A percentile compares a stretch with the other conserved stretches of the same genome.
Evolutionary conservation across 2,888 invertebrate species (phyloP).

Genomic region (Piscicola geometra): DNA sequence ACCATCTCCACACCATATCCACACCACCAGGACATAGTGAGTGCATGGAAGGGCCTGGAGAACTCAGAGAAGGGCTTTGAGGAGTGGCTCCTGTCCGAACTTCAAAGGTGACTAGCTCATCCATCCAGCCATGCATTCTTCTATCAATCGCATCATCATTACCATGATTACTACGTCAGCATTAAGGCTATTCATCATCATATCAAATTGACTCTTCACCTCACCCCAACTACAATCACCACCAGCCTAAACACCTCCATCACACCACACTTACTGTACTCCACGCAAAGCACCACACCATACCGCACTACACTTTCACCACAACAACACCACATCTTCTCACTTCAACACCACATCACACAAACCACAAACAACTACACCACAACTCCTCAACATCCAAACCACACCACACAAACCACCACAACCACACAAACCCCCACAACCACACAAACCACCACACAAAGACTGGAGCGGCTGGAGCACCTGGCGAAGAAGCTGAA

Average conservation of each 20-base stretch:
- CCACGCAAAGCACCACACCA: too few species aligned
- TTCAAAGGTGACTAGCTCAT: constrained; percentile 71
- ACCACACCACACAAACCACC: neutral
- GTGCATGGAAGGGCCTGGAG: constrained; percentile 96
- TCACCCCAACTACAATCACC: too few species aligned
- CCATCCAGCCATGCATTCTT: neutral
- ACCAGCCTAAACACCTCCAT: too few species aligned
- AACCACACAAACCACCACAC: neutral
- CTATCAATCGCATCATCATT: neutral
- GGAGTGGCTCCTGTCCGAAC: constrained; percentile 96
- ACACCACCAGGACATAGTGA: constrained; percentile 89
- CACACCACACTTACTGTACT: too few species aligned
- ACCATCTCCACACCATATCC: too few species aligned
- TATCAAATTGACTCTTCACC: too few species aligned
- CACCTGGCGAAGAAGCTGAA: constrained; percentile 99
- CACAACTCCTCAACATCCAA: neutral
- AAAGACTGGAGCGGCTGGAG: constrained; percentile 79
- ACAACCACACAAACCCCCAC: neutral
- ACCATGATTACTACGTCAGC: neutral
- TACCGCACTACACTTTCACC: too few species aligned
- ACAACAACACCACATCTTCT: too few species aligned
- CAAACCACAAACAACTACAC: too few species aligned
- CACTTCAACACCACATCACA: too few species aligned
- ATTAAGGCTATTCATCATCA: too few species aligned
- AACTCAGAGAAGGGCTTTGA: constrained; percentile 96